Percentiles rank a stretch among this genome's conserved stretches.
Evolutionary conservation across 2,888 invertebrate genomes (phyloP).

Genomic region (Drosophila prolongata): DNA sequence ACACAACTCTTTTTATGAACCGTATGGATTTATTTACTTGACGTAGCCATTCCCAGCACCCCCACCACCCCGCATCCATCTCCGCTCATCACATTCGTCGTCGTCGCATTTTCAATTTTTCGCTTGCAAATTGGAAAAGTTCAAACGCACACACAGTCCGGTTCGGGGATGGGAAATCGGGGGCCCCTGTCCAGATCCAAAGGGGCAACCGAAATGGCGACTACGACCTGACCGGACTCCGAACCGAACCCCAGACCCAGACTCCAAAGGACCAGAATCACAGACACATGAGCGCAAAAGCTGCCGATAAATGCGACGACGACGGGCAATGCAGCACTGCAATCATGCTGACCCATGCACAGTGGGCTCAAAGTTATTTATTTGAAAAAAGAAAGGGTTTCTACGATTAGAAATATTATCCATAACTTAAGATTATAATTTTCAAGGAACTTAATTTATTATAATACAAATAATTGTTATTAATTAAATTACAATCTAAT

Average conservation of each 20-base stretch:
- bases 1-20: conserved; percentile 29
- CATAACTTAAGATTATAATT: too few species aligned
- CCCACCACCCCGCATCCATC: conserved; percentile 13
- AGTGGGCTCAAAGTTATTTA: conserved; percentile 29
- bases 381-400: too few species aligned
- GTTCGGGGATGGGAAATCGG: conserved; percentile 1
- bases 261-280: conserved; percentile 46
- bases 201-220: conserved; percentile 50
- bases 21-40: conserved; percentile 75
- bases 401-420: too few species aligned
- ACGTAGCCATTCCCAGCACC: conserved; percentile 20
- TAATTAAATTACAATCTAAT: too few species aligned
- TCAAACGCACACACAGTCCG: conserved; percentile 41
- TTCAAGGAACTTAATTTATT: too few species aligned
- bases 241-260: conserved; percentile 27
- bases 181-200: neutral
- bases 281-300: conserved; percentile 68
- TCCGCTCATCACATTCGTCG: conserved; percentile 38
- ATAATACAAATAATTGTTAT: too few species aligned
- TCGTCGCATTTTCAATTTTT: conserved; percentile 76
- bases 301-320: conserved; percentile 71
- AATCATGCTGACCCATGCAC: conserved; percentile 53
- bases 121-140: conserved; percentile 78
- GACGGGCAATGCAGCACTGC: conserved; percentile 32
- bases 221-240: conserved; percentile 42